Evolutionary conservation across 2,888 invertebrate species (phyloP).

Genomic region (Lordiphosa fenestrarum): DNA sequence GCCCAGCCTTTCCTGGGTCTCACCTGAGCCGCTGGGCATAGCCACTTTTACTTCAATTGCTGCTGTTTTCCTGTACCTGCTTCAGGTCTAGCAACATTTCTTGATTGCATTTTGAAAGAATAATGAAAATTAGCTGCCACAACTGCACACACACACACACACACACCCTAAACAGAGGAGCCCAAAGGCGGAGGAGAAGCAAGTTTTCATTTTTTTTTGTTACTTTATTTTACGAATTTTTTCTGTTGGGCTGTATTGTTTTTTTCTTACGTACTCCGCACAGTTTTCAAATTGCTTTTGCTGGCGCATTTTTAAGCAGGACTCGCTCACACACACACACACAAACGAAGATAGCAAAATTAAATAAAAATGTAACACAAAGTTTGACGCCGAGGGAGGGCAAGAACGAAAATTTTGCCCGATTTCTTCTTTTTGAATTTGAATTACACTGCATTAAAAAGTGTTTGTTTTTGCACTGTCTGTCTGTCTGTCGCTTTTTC

Average conservation of each 20-base stretch:
- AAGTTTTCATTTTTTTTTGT: constrained; percentile 46
- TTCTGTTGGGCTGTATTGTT: constrained; percentile 53
- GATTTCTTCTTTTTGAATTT: constrained; percentile 59
- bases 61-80: constrained; percentile 22
- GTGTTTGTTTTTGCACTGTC: constrained; percentile 51
- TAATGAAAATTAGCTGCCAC: constrained; percentile 73
- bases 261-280: constrained; percentile 66
- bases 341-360: constrained; percentile 59
- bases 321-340: constrained; percentile 46
- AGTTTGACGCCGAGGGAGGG: constrained; percentile 39
- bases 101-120: constrained; percentile 73
- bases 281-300: constrained; percentile 73
- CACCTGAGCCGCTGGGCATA: constrained; percentile 52
- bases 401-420: neutral
- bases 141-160: constrained; percentile 37
- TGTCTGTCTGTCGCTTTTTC: constrained; percentile 31
- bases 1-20: neutral
- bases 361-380: constrained; percentile 74
- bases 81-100: constrained; percentile 53
- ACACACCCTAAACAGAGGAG: constrained; percentile 16
- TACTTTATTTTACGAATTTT: constrained; percentile 50
- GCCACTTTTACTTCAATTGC: constrained; percentile 30
- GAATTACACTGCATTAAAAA: constrained; percentile 70
- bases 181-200: constrained; percentile 11
- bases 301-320: constrained; percentile 70